Base-by-base conservation (phyloP, 2,888 invertebrate genomes). In the Hyalella azteca region DNA sequence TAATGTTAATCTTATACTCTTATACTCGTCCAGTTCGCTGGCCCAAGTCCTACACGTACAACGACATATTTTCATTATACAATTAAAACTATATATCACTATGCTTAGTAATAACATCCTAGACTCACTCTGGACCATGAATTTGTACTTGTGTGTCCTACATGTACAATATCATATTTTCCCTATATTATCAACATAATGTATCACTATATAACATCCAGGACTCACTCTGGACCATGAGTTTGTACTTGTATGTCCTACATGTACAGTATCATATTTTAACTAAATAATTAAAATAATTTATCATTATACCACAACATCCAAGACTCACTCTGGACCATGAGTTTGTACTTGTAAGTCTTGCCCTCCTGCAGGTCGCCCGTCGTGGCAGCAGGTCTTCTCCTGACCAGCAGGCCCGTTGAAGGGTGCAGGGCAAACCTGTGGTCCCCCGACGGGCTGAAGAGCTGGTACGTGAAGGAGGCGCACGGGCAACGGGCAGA, bases 401-500 rank as follows among this genome's bases (percentile, higher is more conserved):
- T 81, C 40, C 82, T 77, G 36, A 78, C n/a, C 41, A 82, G 79
- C 19, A 82, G 79, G 11, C 82, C 82, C 3, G 82, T 82, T 11
- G 79, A 77, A 15, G 76, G 78, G 50, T 82, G 80, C 3, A 82
- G 77, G 29, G 39, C 54, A 41, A 82, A 82, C 49, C 79, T 79
- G 22, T 77, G 79, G 54, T 81, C 81, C 29, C 81, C 81, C 1
- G 81, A 73, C n/a, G 79, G 77, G 19, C 79, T 76, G 39, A 82
- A 82, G 45, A 82, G 78, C 79, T 83, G 82, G 84, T 86, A 86
- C 54, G 85, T 73, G 22, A 86, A 86, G 29, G 86, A 85, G 36
- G 86, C 86, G 84, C 86, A 86, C n/a, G 86, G 86, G 80, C 86
- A 86, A 15, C 86, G 73, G 41, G 82, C 86, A 3, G 86, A 86